Evolutionary conservation across 2,113 vertebrate genomes (phyloP).

Genomic region (Tragelaphus buxtoni): DNA sequence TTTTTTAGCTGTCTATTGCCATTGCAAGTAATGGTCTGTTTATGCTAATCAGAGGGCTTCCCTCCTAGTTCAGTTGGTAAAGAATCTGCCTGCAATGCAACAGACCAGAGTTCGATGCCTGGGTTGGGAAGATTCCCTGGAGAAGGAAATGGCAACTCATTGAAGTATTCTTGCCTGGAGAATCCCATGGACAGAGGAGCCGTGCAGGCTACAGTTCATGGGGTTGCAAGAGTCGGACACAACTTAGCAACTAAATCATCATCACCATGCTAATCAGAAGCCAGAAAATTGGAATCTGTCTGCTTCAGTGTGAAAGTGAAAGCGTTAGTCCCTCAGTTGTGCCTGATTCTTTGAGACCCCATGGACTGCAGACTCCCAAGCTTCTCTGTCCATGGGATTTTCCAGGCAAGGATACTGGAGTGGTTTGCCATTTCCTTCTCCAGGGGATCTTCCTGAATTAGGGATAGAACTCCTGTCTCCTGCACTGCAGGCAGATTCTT

Average conservation of each 20-base stretch:
- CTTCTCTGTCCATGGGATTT: not conserved
- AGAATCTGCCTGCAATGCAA: not conserved
- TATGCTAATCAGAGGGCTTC: not conserved
- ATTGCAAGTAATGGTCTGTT: not conserved
- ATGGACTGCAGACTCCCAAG: not conserved
- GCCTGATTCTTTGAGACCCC: not conserved
- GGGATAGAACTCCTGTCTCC: not conserved
- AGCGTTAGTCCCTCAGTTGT: not conserved
- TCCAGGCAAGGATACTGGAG: not conserved
- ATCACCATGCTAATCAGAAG: not conserved
- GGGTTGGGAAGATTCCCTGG: not conserved
- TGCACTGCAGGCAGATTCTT: not conserved
- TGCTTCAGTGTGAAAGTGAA: not conserved
- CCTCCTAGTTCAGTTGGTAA: not conserved
- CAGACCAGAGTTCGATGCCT: not conserved
- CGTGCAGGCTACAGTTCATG: not conserved
- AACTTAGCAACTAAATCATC: not conserved
- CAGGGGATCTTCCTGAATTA: not conserved
- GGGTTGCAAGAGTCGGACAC: rapidly evolving
- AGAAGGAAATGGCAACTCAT: not conserved
- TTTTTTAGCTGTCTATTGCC: not conserved
- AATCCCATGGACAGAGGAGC: not conserved
- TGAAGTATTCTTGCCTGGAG: not conserved
- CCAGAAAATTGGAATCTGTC: not conserved
- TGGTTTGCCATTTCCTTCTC: not conserved